These are phyloP conservation scores for Ethmia dodecea DNA, from an alignment of 2,888 invertebrate genomes.

Conservation along the genomic window DNA sequence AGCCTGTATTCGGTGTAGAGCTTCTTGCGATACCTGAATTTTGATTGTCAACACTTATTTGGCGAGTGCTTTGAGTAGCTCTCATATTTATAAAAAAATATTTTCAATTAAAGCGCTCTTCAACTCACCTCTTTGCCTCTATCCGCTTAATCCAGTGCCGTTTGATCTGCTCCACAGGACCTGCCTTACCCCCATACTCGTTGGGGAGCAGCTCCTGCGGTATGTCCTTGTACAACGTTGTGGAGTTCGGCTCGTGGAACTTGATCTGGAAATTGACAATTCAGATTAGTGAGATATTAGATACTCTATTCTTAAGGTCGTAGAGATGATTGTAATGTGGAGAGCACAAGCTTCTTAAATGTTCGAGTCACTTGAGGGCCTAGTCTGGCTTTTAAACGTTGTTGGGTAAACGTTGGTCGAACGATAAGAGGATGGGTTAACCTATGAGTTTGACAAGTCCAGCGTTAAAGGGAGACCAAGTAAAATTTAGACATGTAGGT, in stretches of 20 bases:
- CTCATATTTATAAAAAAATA: slow-evolving; percentile 72
- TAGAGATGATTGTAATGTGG: too few relatives aligned
- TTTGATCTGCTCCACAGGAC: slow-evolving; percentile 79
- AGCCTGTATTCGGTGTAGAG: slow-evolving; percentile 65
- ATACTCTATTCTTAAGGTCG: too few relatives aligned
- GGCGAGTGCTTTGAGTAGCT: slow-evolving; percentile 74
- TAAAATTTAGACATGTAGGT: too few relatives aligned
- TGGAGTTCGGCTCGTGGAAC: slow-evolving; percentile 82
- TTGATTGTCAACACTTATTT: slow-evolving; percentile 69
- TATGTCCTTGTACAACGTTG: slow-evolving; percentile 79
- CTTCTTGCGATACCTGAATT: slow-evolving; percentile 72
- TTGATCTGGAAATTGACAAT: slow-evolving; percentile 81
- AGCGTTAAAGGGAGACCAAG: too few relatives aligned
- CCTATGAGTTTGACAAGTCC: too few relatives aligned
- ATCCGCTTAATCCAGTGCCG: slow-evolving; percentile 79
- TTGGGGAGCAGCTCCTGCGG: slow-evolving; percentile 80
- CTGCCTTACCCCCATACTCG: slow-evolving; percentile 83
- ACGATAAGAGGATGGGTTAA: too few relatives aligned
- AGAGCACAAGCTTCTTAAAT: too few relatives aligned
- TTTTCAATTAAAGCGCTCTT: slow-evolving; percentile 38
- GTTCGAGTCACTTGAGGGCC: too few relatives aligned
- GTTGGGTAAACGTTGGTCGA: too few relatives aligned
- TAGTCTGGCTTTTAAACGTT: too few relatives aligned
- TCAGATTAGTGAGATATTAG: too few relatives aligned
- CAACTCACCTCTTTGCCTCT: slow-evolving; percentile 73